phyloP scores from a whole-genome alignment of 2,113 vertebrate genomes.

The Thomomys bottae region DNA sequence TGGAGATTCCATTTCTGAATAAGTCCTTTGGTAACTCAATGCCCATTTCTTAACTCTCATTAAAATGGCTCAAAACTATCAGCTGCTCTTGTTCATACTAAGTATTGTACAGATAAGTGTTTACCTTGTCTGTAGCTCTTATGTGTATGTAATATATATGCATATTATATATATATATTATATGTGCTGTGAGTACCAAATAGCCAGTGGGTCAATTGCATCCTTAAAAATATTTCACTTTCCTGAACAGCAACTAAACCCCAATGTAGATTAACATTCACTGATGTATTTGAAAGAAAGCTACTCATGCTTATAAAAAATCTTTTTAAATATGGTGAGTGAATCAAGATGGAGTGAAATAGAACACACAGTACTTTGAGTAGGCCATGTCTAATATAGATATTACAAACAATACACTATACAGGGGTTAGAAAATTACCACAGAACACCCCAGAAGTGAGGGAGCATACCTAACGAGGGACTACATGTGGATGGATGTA shows the following conservation, averaged over 20 bases:
- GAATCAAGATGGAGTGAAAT: background rate
- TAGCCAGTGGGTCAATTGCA: background rate
- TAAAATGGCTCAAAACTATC: background rate
- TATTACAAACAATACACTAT: background rate
- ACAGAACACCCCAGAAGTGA: background rate
- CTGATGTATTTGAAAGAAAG: slow-evolving; percentile 7
- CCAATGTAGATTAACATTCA: background rate
- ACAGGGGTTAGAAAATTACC: background rate
- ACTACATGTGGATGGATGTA: background rate
- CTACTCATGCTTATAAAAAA: background rate
- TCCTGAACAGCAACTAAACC: background rate
- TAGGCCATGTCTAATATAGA: background rate
- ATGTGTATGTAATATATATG: too few relatives aligned
- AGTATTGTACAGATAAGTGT: background rate
- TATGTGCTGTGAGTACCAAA: background rate
- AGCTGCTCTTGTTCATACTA: background rate
- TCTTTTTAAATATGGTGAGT: background rate
- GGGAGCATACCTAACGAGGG: background rate
- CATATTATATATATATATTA: background rate
- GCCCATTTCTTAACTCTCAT: background rate
- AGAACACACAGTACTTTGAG: background rate
- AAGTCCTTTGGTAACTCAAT: background rate
- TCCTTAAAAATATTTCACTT: background rate
- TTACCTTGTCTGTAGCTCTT: background rate
- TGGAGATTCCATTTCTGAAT: background rate